Evolutionary conservation across 2,113 vertebrate species (phyloP), one percentile per base, ranked within the genome.

Genomic region (Notiomystis cincta): DNA sequence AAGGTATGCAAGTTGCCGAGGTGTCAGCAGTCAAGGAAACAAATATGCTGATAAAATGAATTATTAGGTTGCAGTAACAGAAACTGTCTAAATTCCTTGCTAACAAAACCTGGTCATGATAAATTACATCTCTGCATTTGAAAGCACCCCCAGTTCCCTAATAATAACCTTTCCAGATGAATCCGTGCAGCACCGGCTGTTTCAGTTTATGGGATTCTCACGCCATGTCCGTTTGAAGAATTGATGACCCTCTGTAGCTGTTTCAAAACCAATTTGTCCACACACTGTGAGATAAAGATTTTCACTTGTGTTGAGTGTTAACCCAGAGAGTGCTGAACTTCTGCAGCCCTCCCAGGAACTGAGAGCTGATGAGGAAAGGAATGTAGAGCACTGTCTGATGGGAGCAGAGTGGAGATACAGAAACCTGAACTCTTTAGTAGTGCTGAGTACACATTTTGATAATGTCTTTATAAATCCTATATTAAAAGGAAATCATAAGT

Each of bases 221-320:
- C 24, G 5, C 89, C 84, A 66, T 33, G 56, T 86, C 73, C 71
- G 33, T 97, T 66, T 93, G 93, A 97, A 97, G 91, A 96, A 91
- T 48, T 95, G 93, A 91, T 48, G n/a, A 66, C 48, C 51, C 44
- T 91, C 50, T 76, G 66, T 77, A 90, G 62, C 62, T 19, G 25
- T 82, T 95, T 97, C 82, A 92, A 87, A 96, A 93, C 78, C 88
- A 92, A 76, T 96, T 96, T 95, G 47, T 95, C 85, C 62, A 57
- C 54, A 92, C 38, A 65, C 61, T 70, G 61, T 42, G 72, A 97
- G 87, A 94, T 92, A 97, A 96, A 96, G 87, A 82, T 93, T 89
- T 97, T 91, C 92, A 77, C 76, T 96, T 81, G 62, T 58, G 18
- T 71, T 90, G 70, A 87, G 54, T 0, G 8, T 96, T 95, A 94